Evolutionary conservation across 1,140 invertebrate genomes (phyloP), one percentile per base, ranked within the genome.

Genomic region (Vanessa atalanta): DNA sequence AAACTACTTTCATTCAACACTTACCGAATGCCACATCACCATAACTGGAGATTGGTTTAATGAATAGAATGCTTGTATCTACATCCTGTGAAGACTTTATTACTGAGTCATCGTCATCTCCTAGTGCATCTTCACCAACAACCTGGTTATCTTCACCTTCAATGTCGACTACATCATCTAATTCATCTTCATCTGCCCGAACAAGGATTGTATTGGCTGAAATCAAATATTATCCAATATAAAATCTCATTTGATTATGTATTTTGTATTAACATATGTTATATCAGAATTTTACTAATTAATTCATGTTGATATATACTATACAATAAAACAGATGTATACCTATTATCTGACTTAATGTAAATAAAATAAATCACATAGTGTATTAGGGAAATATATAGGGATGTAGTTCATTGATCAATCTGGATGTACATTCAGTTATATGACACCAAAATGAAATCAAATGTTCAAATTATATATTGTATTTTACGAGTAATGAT

Each of bases 31-130:
- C 93, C 83, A 93, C 93, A 78, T 94, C 94, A 78, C 93, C 93
- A 78, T 93, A 86, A 65, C 61, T 93, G 48, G 93, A 85, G 47
- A 95, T 84, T 50, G 98, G 98, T 90, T 97, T 97, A 6, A 97
- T 98, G 88, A 99, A 99, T 53, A 99, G 93, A 83, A 99, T 96
- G 23, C 95, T 96, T 0, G 98, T 98, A 83, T 99, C 98, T 50
- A 97, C 97, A 95, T 99, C 96, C 47, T 97, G 96, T 0, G 98
- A 98, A n/a, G 97, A 96, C 79, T 94, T 95, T 70, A 93, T 94
- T 76, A 94, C 94, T n/a, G 95, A 94, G 65, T 97, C 97, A 79
- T 95, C 97, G 76, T 95, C 94, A 74, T 95, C 94, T 51, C 90
- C 92, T 13, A 95, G 90, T 12, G 94, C 94, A 84, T 95, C 94